Conservation (phyloP, 1,140 invertebrate genomes). For the Planococcus citri region DNA sequence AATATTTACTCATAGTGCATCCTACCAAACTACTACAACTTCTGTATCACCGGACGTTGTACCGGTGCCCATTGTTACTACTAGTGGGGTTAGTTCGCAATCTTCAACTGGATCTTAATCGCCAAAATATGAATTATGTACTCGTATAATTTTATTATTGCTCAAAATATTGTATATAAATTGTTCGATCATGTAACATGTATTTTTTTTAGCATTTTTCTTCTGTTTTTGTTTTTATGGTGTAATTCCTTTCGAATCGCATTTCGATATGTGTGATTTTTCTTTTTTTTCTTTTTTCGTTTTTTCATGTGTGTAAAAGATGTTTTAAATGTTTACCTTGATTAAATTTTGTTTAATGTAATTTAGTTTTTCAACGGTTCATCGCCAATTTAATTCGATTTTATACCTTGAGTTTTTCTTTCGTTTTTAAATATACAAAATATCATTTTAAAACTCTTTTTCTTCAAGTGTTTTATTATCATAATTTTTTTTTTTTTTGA, state of each 20-base stretch:
- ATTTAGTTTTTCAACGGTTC: neutral
- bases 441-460: neutral
- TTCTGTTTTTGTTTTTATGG: neutral
- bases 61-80: neutral
- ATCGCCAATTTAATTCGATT: neutral
- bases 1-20: neutral
- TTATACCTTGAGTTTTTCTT: neutral
- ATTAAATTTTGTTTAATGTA: neutral
- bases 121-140: neutral
- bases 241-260: neutral
- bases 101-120: neutral
- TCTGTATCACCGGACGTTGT: neutral
- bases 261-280: conserved; percentile 3
- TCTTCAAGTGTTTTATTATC: no score
- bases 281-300: neutral
- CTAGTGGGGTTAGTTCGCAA: neutral
- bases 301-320: neutral
- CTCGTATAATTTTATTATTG: neutral
- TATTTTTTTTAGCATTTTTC: neutral
- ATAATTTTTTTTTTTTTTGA: no score
- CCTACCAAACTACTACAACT: neutral
- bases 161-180: conserved; percentile 5
- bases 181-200: neutral
- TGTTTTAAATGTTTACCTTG: neutral
- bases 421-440: neutral